These are phyloP conservation scores for Plumapathes pennacea DNA, from an alignment of 92 coral and sea anemone species.

Conservation along the genomic window DNA sequence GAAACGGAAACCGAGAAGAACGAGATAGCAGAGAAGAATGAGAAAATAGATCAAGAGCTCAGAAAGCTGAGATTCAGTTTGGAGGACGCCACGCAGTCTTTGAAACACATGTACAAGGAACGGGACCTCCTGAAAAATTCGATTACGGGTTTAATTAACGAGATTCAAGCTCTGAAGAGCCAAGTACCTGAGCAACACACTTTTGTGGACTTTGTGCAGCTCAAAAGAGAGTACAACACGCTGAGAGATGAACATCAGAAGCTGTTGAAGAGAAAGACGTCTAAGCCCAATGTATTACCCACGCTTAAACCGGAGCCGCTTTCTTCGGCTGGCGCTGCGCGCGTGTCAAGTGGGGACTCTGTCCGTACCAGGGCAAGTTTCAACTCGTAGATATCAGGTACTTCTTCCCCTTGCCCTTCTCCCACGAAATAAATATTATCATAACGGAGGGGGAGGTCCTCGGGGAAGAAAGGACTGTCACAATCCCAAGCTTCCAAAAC, in stretches of 20 bases:
- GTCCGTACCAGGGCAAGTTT: slow-evolving; percentile 17
- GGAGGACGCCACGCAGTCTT: slow-evolving; percentile 62
- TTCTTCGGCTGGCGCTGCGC: slow-evolving; percentile 18
- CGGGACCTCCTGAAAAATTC: slow-evolving; percentile 77
- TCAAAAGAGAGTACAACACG: slow-evolving; percentile 63
- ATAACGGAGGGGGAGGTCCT: no score
- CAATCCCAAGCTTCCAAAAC: no score
- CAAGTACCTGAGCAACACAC: slow-evolving; percentile 57
- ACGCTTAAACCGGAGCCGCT: slow-evolving; percentile 55
- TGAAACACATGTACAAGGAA: slow-evolving; percentile 72
- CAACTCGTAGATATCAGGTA: no score
- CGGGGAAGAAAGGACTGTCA: no score
- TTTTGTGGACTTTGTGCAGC: slow-evolving; percentile 72
- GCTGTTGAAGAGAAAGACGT: slow-evolving; percentile 52
- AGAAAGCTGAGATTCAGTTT: slow-evolving; percentile 54
- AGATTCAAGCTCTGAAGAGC: slow-evolving; percentile 41
- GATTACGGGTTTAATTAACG: slow-evolving; percentile 66
- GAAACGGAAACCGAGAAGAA: slow-evolving; percentile 31
- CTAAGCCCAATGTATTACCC: slow-evolving; percentile 66
- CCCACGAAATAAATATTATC: no score
- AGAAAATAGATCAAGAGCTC: slow-evolving; percentile 38
- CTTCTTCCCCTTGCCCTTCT: no score
- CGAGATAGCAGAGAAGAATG: slow-evolving; percentile 34
- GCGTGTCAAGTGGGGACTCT: slow-evolving; percentile 40
- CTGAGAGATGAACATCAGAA: slow-evolving; percentile 69